Evolutionary conservation across 2,113 vertebrate species (phyloP), one percentile per base, ranked within the genome.

Genomic region (Xenopus borealis): DNA sequence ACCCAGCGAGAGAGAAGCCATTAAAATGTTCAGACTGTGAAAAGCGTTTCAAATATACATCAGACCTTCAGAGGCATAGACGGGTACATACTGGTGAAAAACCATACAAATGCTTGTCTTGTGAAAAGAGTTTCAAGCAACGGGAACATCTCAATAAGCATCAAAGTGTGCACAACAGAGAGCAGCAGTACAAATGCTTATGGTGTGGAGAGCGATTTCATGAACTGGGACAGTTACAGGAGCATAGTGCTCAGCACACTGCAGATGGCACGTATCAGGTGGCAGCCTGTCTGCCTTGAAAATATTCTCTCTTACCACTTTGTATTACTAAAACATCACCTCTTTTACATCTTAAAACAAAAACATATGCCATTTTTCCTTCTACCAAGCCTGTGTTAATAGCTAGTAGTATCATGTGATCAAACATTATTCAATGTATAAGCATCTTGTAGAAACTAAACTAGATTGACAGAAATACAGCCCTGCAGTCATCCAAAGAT

Each of bases 101-200:
- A 81, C 97, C 97, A 23, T 99, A 95, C 88, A 96, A 97, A 84
- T 99, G 97, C 46, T 91, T 91, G 75, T 94, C 93, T 69, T 99
- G 97, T 0, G 95, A 96, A 85, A 99, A 98, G 87, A 93, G 94
- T 82, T 99, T 99, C 88, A 99, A 98, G 81, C 97, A 98, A 88
- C 93, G 96, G 0, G 97, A 99, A 84, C 97, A 99, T 83, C 89
- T 98, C 80, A 94, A 92, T 86, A 99, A 98, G 83, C 97, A 99
- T 88, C 93, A 95, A 80, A 92, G 93, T 0, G 96, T 97, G 14
- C 97, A 99, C 2, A 94, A 94, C 40, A 88, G 97, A 0, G 96
- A 98, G 86, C 95, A 95, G 81, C 96, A 98, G 89, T 98, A 96
- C 87, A 98, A 98, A 86, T 98, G 97, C 17, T 94, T 98, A 64